Evolutionary conservation across 2,113 vertebrate species (phyloP), one percentile per base, ranked within the genome.

Genomic region (Micromys minutus): DNA sequence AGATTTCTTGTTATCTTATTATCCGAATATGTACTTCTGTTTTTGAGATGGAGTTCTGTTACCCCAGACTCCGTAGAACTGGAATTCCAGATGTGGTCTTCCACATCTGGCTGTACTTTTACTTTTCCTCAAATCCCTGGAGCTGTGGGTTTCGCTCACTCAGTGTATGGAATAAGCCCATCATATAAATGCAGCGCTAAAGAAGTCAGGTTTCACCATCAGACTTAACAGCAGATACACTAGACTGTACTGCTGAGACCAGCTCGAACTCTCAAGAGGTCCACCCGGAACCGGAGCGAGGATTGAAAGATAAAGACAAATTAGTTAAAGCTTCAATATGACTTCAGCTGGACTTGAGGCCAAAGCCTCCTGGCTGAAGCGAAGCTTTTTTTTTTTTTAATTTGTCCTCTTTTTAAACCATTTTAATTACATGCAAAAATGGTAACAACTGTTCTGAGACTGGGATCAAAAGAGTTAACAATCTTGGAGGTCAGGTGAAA

Each of bases 1-100:
- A 34, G 72, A 75, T 52, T 65, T 81, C 42, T 59, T 47, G 63
- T 31, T 81, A 1, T 77, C 65, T 90, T 91, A 9, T 77, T 61
- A 96, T 95, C 90, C 75, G 72, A 92, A 72, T 90, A 61, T 39
- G 29, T 39, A 86, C 47, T 39, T 69, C 39, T 52, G 47, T 29
- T 87, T 55, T 55, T 87, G 85, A 86, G 84, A 69, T 34, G 50
- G 45, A 86, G 45, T 69, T 17, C 34, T 86, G 63, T 36, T 69
- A 45, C 63, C 17, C 17, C 26, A 45, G 39, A 7, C 84, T 21
- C 61, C 1, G 10, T 21, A 85, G 34, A 22, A 50, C 63, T 52
- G 31, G 5, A 86, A 86, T 69, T 86, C 34, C 34, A 86, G 10
- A n/a, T 69, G 42, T 47, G 81, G 10, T 29, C 84, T 69, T 50